A percentile compares a stretch with the other conserved stretches of the same genome.
Conservation (phyloP, 2,797 vertebrate genomes). For the Anomalospiza imberbis region DNA sequence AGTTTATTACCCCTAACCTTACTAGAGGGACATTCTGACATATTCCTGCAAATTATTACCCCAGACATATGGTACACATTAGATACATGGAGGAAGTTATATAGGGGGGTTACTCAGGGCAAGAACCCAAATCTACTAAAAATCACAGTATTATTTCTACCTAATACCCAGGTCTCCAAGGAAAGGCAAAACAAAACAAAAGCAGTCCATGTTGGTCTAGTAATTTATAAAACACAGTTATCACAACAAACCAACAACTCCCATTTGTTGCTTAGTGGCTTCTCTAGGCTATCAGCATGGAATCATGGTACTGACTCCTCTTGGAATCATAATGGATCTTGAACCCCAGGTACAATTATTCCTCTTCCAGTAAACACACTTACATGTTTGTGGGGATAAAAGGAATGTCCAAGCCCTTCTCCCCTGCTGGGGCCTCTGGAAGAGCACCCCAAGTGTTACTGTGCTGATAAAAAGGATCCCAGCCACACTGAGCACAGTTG, state of each 20-base stretch:
- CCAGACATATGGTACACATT: neutral
- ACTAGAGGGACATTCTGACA: neutral
- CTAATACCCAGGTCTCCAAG: neutral
- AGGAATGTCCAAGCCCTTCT: neutral
- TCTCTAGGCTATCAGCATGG: neutral
- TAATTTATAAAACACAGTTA: neutral
- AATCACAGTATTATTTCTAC: neutral
- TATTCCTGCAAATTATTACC: neutral
- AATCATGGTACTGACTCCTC: neutral
- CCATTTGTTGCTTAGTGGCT: neutral
- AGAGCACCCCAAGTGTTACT: neutral
- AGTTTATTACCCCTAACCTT: conserved; percentile 55
- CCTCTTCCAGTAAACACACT: neutral
- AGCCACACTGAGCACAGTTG: neutral
- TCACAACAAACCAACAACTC: neutral
- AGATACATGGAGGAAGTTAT: neutral
- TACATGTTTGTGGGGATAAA: neutral
- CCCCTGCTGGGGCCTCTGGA: neutral
- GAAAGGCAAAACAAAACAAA: neutral
- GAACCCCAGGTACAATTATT: neutral
- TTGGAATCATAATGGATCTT: neutral
- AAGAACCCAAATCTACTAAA: neutral
- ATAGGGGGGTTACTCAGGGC: neutral
- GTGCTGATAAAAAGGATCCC: neutral
- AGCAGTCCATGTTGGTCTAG: neutral